Evolutionary conservation across 2,797 vertebrate species (phyloP).

Genomic region (Benthosema pterotum): DNA sequence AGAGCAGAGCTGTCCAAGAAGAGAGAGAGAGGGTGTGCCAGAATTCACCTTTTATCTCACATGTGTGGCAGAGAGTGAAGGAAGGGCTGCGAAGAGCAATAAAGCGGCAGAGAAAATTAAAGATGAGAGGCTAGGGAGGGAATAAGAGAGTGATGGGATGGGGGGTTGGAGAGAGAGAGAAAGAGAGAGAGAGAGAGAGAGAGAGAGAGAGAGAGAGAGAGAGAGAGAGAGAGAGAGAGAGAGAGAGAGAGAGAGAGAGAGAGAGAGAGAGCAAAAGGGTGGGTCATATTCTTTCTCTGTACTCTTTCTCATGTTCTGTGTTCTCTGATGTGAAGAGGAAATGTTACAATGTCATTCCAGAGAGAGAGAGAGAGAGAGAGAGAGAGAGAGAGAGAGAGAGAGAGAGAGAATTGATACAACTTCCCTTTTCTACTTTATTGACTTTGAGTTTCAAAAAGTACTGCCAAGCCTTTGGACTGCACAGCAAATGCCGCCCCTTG

Average conservation of each 20-base stretch:
- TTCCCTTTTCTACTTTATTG: constrained; percentile 42
- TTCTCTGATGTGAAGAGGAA: constrained; percentile 74
- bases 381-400: constrained; percentile 18
- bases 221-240: background rate
- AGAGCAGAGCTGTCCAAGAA: constrained; percentile 24
- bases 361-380: constrained; percentile 54
- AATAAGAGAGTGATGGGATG: constrained; percentile 26
- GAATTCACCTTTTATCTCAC: constrained; percentile 62
- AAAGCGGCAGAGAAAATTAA: constrained; percentile 42
- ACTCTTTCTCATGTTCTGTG: constrained; percentile 46
- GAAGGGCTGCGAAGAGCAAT: constrained; percentile 30
- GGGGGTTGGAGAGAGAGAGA: constrained; percentile 31
- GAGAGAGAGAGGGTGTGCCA: constrained; percentile 28
- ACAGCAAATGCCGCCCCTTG: constrained; percentile 13
- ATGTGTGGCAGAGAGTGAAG: constrained; percentile 33
- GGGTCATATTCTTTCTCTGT: constrained; percentile 16
- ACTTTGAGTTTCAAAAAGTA: constrained; percentile 41
- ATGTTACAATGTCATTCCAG: constrained; percentile 81
- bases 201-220: background rate
- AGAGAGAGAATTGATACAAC: constrained; percentile 3
- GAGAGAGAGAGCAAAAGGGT: constrained; percentile 1
- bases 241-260: background rate
- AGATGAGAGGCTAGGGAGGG: constrained; percentile 47
- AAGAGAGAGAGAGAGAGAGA: constrained; percentile 15
- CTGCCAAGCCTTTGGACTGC: constrained; percentile 26